A percentile compares a stretch with the other conserved stretches of the same genome.
phyloP scores from a whole-genome alignment of 2,797 vertebrate species.

The Bradypodion pumilum region DNA sequence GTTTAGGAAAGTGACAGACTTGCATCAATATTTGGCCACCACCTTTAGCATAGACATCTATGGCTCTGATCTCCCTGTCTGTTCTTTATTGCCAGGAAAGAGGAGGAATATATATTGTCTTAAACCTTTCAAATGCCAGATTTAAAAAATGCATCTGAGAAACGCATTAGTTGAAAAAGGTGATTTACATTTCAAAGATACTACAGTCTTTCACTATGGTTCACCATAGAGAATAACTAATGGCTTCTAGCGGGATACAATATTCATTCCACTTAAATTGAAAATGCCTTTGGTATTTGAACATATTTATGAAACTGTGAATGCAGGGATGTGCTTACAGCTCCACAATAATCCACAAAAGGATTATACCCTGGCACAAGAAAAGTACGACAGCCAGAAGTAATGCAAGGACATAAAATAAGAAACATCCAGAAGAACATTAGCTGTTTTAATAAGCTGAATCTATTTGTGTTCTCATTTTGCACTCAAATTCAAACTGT shows the following conservation, averaged over 20 bases:
- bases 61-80: not conserved
- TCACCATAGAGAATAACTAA: slow-evolving; percentile 37
- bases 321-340: slow-evolving; percentile 39
- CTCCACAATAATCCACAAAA: slow-evolving; percentile 52
- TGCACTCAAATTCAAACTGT: slow-evolving; percentile 30
- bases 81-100: slow-evolving; percentile 1
- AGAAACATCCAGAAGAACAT: slow-evolving; percentile 53
- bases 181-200: slow-evolving; percentile 45
- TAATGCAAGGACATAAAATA: slow-evolving; percentile 41
- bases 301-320: slow-evolving; percentile 52
- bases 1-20: not conserved
- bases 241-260: slow-evolving; percentile 50
- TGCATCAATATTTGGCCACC: not conserved
- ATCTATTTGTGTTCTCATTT: slow-evolving; percentile 24
- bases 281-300: slow-evolving; percentile 50
- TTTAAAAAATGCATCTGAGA: slow-evolving; percentile 33
- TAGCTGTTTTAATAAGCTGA: slow-evolving; percentile 33
- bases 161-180: slow-evolving; percentile 36
- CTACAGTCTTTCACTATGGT: slow-evolving; percentile 32
- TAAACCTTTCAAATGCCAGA: slow-evolving; percentile 17
- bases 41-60: not conserved
- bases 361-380: slow-evolving; percentile 45
- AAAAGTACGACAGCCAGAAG: slow-evolving; percentile 53
- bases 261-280: slow-evolving; percentile 57
- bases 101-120: slow-evolving; percentile 28